Base-by-base conservation (phyloP, 2,113 vertebrate species). In the Ophthalmolycus amberensis region DNA sequence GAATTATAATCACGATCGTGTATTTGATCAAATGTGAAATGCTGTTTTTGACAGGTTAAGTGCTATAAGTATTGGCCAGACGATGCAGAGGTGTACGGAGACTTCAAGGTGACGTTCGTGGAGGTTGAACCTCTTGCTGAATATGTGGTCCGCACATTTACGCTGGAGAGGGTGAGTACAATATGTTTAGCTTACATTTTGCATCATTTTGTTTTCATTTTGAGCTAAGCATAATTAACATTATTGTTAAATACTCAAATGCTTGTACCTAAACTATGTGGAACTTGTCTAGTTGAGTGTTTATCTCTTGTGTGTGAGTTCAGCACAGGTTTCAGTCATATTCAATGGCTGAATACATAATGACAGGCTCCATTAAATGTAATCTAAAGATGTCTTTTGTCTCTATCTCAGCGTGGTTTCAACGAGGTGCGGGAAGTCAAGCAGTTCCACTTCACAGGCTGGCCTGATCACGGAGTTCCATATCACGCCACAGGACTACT, bases 21-120 rank as follows among this genome's bases (percentile, higher is more conserved):
- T 50, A 38, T 70, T 38, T 52, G n/a, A 52, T 29, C 0, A 32
- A 5, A 50, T 75, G 18, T 67, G 18, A 7, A 22, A 46, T 69
- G 16, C 52, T 18, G 42, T 64, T 59, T 82, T 34, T 11, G 89
- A 80, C 93, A 99, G 98, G 98, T 99, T 29, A 99, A 99, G 74
- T 99, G 98, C 88, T 99, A 99, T 86, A 99, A 99, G 84, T 99
- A 99, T 85, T 99, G 98, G 98, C 98, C 98, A 37, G 98, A 99
- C 5, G 98, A 99, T 87, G 97, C 97, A 3, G 98, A 99, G 88
- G 96, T 99, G 86, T 99, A 98, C 65, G 98, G 97, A 25, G 98
- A 99, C 91, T 99, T 99, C 93, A 99, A 99, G 94, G 98, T 99
- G 89, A 97, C 97, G 1, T 99, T 98, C 76, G 92, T 99, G 77